phyloP scores from a whole-genome alignment of 2,113 vertebrate genomes.

The Patagioenas fasciata region DNA sequence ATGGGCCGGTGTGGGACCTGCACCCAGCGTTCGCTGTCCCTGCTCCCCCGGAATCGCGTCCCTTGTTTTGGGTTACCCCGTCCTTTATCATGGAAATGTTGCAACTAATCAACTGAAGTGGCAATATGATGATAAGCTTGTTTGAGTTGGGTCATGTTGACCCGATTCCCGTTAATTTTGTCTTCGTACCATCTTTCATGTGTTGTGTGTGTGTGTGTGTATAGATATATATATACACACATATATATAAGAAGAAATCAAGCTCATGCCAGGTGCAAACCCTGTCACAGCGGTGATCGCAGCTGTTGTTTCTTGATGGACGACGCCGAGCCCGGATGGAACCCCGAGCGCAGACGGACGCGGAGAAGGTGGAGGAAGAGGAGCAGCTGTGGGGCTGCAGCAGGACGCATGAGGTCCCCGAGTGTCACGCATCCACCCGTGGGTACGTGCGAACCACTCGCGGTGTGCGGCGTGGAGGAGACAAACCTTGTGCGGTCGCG shows the following conservation, averaged over 20 bases:
- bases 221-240: not conserved
- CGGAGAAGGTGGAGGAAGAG: not conserved
- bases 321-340: not conserved
- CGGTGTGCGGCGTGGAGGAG: not conserved
- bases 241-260: not conserved
- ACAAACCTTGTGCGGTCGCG: fast-evolving
- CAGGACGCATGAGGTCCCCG: fast-evolving
- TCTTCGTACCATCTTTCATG: conserved; percentile 52
- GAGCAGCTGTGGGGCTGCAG: not conserved
- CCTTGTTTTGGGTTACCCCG: conserved; percentile 47
- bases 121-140: conserved; percentile 72
- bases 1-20: not conserved
- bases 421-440: fast-evolving
- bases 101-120: conserved; percentile 61
- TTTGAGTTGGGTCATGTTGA: conserved; percentile 73
- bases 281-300: not conserved
- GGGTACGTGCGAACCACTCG: no score
- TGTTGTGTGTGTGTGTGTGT: not conserved
- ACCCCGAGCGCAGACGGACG: not conserved
- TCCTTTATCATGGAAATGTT: conserved; percentile 68
- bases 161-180: conserved; percentile 61
- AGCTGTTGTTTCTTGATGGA: conserved; percentile 20
- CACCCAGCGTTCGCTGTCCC: not conserved
- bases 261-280: conserved; percentile 33
- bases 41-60: not conserved